Base-by-base conservation (phyloP, 2,797 vertebrate genomes). In the Sebastes cheni region DNA sequence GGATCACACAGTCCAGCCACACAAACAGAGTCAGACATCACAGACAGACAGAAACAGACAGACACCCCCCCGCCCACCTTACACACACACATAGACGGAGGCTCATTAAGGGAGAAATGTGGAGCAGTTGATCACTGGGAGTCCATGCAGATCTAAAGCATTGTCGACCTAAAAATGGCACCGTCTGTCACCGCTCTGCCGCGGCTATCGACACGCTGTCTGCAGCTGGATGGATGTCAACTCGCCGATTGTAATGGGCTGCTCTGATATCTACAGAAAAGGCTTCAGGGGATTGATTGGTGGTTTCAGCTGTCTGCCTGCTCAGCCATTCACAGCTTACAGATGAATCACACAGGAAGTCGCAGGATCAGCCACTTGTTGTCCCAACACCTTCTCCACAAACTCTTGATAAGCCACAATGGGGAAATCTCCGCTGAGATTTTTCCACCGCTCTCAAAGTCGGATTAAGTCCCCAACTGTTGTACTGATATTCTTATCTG, bases 91-190 rank as follows among this genome's bases (percentile, higher is more conserved):
- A 52, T n/a, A 52, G 50, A 52, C 50, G 50, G 8, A 22, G 58
- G 77, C 83, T 90, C 88, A 82, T 90, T 92, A 90, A 81, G 36
- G 42, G 55, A 84, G 85, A 84, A 82, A 79, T 81, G 80, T 84
- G 30, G 67, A 73, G 70, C 85, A 70, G 86, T 75, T 87, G 87
- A 89, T 89, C 84, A 88, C 83, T 68, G 62, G 30, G 67, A 84
- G 82, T 78, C 73, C 72, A 80, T 73, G 71, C 86, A 85, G 81
- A 90, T 85, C 78, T 85, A 71, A 85, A 79, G 81, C 80, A 61
- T 79, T 88, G 89, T 91, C 72, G 85, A 93, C 78, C 77, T 79
- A 67, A 86, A 89, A 89, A 76, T 70, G 81, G 65, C 80, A 70
- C 67, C 52, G 66, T 72, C 73, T 75, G 80, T 86, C 86, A 87